These are phyloP conservation scores for Saccostrea glomerata DNA, from an alignment of 1,140 invertebrate species.

Conservation along the genomic window DNA sequence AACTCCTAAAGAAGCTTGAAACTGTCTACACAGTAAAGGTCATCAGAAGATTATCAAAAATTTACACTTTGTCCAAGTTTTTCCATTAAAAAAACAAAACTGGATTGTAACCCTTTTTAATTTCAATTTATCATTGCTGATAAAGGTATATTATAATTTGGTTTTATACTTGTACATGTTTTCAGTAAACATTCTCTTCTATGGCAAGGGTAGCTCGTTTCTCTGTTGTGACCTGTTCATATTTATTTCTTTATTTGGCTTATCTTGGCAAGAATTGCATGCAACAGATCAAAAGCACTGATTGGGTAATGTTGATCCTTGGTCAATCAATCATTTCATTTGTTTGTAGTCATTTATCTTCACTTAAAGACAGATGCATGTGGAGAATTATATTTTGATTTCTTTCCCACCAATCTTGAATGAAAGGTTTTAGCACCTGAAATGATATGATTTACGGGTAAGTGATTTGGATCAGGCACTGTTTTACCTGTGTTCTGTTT, in stretches of 20 bases:
- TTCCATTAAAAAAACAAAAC: neutral
- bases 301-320: neutral
- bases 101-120: neutral
- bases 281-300: neutral
- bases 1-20: neutral
- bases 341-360: neutral
- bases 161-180: neutral
- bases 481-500: neutral
- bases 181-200: neutral
- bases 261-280: slow-evolving; percentile 1
- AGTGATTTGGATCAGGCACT: no score
- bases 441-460: neutral
- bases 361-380: neutral
- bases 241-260: slow-evolving; percentile 21
- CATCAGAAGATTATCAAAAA: slow-evolving; percentile 6
- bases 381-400: neutral
- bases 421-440: neutral
- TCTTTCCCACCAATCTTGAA: slow-evolving; percentile 27
- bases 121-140: slow-evolving; percentile 10
- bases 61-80: neutral
- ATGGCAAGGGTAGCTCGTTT: neutral
- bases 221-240: neutral
- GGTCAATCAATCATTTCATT: neutral
- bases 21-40: neutral
- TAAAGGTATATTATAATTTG: neutral